Conservation (phyloP, 2,113 vertebrate species). For the Upupa epops region DNA sequence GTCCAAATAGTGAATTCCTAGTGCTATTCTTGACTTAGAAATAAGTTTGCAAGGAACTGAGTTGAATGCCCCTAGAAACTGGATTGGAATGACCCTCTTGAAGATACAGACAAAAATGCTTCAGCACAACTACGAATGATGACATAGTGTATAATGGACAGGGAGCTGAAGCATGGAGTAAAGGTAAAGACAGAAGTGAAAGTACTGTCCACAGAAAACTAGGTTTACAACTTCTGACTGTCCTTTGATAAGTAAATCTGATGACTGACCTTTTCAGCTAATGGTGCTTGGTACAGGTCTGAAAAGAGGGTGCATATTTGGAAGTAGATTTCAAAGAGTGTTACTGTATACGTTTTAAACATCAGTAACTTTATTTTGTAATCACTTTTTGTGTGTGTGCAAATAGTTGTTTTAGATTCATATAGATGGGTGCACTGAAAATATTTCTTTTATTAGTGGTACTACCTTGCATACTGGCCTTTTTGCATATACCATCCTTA, state of each 20-base stretch:
- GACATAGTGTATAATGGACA: neutral
- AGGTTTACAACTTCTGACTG: neutral
- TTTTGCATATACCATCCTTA: neutral
- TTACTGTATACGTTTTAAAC: neutral
- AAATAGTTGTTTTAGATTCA: neutral
- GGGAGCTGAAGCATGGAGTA: slow-evolving; percentile 14
- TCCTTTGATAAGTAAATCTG: slow-evolving; percentile 51
- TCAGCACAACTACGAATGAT: neutral
- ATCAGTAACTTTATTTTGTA: neutral
- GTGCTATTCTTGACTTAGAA: slow-evolving; percentile 36
- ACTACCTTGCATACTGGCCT: neutral
- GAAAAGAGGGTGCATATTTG: neutral
- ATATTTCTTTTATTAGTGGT: neutral
- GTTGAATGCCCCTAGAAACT: slow-evolving; percentile 10
- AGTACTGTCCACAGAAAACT: slow-evolving; percentile 1
- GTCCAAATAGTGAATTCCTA: slow-evolving; percentile 30
- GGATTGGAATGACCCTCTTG: slow-evolving; percentile 17
- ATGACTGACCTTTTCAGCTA: neutral
- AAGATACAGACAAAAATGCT: slow-evolving; percentile 30
- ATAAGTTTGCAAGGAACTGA: slow-evolving; percentile 19
- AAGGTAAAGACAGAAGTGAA: neutral
- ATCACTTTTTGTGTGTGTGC: neutral
- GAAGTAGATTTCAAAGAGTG: neutral
- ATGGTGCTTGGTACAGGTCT: neutral
- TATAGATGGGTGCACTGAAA: neutral